Base-by-base conservation (phyloP, 2,113 vertebrate genomes). In the Alces alces region DNA sequence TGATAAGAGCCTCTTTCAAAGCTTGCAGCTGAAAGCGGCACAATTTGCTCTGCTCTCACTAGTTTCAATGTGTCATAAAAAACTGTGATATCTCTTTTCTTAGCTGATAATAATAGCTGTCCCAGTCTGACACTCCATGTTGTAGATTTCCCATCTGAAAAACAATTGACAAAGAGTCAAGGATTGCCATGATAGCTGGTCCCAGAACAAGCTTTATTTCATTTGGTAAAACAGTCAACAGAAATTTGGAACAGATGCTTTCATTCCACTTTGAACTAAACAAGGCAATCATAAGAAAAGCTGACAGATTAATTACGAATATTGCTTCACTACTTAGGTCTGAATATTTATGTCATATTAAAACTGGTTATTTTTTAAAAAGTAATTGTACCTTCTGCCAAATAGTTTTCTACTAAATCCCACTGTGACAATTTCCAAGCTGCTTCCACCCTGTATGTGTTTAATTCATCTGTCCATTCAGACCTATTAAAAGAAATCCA, bases 1-100 rank as follows among this genome's bases (percentile, higher is more conserved):
- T 99, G 99, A 98, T 99, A 99, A 89, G 99, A 99, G 61, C 99
- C 99, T 98, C 99, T 99, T 98, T 99, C 99, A 88, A 99, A 99
- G 98, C 99, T 99, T 93, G 99, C 99, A 47, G 99, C 99, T 91
- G 99, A 99, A 97, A 99, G 99, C n/a, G 99, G 99, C 66, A 99
- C 99, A 76, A 99, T 99, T 98, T 99, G 99, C 84, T 99, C 99
- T 88, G 99, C 99, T 98, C 99, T 99, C 91, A 99, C 99, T 86
- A 99, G 89, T 98, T 99, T 99, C 98, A 99, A 98, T 1, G 99
- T 99, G 94, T 99, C 99, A 64, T 99, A 99, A 95, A 99, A 99
- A 76, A 97, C 91, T 47, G 98, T 97, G 1, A 95, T 89, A 30
- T 99, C 99, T 98, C 98, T 99, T 97, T 99, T 99, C 98, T 99